phyloP scores from a whole-genome alignment of 2,888 invertebrate species.

The Vandiemenella viatica region DNA sequence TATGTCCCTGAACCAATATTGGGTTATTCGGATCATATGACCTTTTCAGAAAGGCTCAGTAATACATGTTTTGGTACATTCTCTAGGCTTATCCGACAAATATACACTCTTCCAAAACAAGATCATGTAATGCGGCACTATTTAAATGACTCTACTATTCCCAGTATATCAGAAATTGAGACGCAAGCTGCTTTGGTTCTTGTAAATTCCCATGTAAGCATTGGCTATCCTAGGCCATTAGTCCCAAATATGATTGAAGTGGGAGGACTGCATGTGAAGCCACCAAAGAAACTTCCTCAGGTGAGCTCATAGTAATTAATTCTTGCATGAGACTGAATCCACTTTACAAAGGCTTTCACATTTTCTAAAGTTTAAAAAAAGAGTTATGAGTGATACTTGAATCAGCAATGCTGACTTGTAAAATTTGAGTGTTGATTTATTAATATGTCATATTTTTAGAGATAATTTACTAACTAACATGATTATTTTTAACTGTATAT shows the following conservation, averaged over 20 bases:
- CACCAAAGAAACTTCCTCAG: constrained; percentile 16
- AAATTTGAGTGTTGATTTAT: too few relatives aligned
- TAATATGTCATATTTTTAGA: too few relatives aligned
- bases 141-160: constrained; percentile 2
- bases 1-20: constrained; percentile 35
- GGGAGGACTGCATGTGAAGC: constrained; percentile 23
- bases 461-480: too few relatives aligned
- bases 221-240: constrained; percentile 18
- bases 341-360: too few relatives aligned
- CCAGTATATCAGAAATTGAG: constrained; percentile 14
- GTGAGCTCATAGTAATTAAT: constrained; percentile 1
- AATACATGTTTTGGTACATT: constrained; percentile 27
- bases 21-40: constrained; percentile 32
- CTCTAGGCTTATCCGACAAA: background rate
- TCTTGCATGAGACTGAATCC: too few relatives aligned
- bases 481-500: too few relatives aligned
- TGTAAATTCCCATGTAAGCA: constrained; percentile 21
- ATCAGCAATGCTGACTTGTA: too few relatives aligned
- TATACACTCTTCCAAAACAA: constrained; percentile 6
- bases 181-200: constrained; percentile 17
- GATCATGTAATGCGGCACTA: constrained; percentile 4
- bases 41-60: constrained; percentile 28
- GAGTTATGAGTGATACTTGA: too few relatives aligned
- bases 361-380: too few relatives aligned
- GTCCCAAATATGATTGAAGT: constrained; percentile 22